phyloP scores from a whole-genome alignment of 2,113 vertebrate species.

The Cathartes aura region DNA sequence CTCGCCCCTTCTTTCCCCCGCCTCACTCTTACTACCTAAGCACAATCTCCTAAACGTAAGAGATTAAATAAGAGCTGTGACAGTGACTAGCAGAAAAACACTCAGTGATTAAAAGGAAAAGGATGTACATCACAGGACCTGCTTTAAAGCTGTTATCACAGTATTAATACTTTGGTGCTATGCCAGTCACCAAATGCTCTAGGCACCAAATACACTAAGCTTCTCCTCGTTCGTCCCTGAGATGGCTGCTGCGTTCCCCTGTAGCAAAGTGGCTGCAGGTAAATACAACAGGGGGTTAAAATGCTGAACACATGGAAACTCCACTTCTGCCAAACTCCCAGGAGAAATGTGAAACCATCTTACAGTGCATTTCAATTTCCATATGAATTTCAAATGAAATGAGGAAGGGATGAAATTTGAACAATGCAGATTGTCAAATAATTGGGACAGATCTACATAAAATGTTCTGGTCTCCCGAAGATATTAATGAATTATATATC shows the following conservation, averaged over 20 bases:
- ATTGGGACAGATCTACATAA: not conserved
- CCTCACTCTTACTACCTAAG: not conserved
- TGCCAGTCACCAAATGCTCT: not conserved
- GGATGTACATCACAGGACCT: not conserved
- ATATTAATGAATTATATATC: not conserved
- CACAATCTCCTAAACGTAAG: not conserved
- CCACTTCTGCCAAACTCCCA: not conserved
- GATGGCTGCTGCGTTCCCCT: not conserved
- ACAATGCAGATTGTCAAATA: slow-evolving; percentile 14
- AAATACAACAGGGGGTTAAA: not conserved
- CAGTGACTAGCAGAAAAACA: not conserved
- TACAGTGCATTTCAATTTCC: not conserved
- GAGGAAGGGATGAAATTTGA: not conserved
- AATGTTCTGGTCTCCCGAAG: not conserved
- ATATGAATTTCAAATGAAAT: not conserved
- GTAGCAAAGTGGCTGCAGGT: not conserved
- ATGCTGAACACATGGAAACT: not conserved
- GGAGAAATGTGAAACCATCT: not conserved
- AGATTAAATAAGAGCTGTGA: not conserved
- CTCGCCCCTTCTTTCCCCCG: not conserved
- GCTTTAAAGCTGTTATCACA: not conserved
- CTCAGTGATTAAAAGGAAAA: not conserved
- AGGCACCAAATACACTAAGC: not conserved
- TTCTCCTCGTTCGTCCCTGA: rapidly evolving
- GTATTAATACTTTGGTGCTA: not conserved